phyloP scores from a whole-genome alignment of 1,140 invertebrate species.

The Trichonephila clavipes region DNA sequence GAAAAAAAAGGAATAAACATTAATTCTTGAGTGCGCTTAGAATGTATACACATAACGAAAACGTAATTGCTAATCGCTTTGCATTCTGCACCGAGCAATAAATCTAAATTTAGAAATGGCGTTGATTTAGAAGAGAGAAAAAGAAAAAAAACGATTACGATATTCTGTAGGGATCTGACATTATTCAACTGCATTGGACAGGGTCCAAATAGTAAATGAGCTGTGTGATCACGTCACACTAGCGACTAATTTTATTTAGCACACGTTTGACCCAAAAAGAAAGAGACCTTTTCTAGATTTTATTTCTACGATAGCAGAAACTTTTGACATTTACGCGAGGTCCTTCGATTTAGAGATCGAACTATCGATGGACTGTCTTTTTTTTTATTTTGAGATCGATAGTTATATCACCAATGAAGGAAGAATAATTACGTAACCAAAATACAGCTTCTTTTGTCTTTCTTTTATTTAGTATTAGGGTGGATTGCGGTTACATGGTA shows the following conservation, averaged over 20 bases:
- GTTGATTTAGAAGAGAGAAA: background rate
- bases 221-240: background rate
- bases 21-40: background rate
- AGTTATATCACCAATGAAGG: too few species aligned
- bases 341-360: too few species aligned
- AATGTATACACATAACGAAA: background rate
- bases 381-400: too few species aligned
- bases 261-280: constrained; percentile 1
- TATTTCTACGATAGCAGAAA: background rate
- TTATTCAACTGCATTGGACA: constrained; percentile 1
- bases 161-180: background rate
- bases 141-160: background rate
- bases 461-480: too few species aligned
- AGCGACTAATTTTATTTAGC: background rate
- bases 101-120: constrained; percentile 15
- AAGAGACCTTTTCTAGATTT: background rate
- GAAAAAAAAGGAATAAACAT: background rate
- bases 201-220: background rate
- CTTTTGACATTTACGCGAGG: background rate
- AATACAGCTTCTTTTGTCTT: too few species aligned
- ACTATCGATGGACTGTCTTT: too few species aligned
- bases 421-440: too few species aligned
- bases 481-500: too few species aligned
- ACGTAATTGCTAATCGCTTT: background rate
- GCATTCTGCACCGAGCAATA: background rate